These are phyloP conservation scores for Arenaria interpres DNA, from an alignment of 2,113 vertebrate species.

Conservation along the genomic window DNA sequence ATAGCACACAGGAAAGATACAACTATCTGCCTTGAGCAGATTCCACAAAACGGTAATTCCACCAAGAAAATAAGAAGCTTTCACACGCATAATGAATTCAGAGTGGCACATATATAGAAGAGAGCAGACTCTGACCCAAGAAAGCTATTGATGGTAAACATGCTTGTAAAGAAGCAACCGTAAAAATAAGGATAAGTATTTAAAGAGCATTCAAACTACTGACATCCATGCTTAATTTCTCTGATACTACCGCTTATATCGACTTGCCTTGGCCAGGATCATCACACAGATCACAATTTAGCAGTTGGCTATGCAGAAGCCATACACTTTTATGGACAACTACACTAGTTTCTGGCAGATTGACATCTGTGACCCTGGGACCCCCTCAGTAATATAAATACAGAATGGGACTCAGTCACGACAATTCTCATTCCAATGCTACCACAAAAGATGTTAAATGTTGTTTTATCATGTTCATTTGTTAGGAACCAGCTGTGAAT, in stretches of 20 bases:
- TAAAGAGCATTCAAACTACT: background rate
- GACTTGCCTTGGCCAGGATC: background rate
- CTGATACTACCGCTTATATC: background rate
- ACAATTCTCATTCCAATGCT: background rate
- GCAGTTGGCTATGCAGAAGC: background rate
- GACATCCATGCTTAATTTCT: background rate
- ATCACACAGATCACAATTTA: background rate
- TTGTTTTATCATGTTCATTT: background rate
- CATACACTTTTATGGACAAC: background rate
- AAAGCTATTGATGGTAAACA: background rate
- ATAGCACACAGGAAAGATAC: background rate
- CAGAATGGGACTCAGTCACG: background rate
- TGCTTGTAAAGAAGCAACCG: background rate
- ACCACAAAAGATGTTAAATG: background rate
- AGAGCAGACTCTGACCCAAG: background rate
- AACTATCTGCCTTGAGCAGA: background rate
- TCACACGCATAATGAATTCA: background rate
- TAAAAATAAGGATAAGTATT: background rate
- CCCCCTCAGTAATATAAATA: background rate
- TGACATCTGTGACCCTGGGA: background rate
- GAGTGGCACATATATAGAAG: background rate
- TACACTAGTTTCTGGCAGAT: background rate
- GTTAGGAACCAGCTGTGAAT: background rate
- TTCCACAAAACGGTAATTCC: background rate
- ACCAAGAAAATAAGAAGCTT: background rate